phyloP scores from a whole-genome alignment of 2,797 vertebrate genomes.

The Silurus lanzhouensis region DNA sequence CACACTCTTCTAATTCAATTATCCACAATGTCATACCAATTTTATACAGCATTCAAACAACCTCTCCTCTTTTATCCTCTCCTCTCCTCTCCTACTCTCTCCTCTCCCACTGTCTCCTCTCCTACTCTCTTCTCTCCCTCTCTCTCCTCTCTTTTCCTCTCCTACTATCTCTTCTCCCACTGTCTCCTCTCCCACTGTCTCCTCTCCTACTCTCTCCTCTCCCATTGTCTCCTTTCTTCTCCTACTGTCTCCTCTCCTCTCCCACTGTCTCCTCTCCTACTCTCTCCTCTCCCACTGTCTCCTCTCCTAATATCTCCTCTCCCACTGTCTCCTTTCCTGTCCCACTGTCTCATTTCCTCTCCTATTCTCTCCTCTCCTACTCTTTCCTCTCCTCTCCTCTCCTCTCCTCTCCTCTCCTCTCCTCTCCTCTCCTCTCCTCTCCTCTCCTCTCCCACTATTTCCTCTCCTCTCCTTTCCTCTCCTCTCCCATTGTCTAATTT shows the following conservation, averaged over 20 bases:
- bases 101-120: too few species aligned
- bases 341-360: not conserved
- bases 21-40: not conserved
- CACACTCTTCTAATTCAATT: slow-evolving; percentile 42
- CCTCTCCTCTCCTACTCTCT: not conserved
- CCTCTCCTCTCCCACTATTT: not conserved
- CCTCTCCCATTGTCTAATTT: not conserved
- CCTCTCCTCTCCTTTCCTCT: not conserved
- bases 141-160: too few species aligned
- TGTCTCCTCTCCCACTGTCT: too few species aligned
- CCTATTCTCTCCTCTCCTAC: not conserved
- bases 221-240: not conserved
- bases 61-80: too few species aligned
- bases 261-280: not conserved
- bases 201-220: not conserved
- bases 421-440: not conserved
- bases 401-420: not conserved
- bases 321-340: too few species aligned
- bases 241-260: not conserved
- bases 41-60: not conserved
- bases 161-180: too few species aligned
- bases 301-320: accelerated
- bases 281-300: not conserved
- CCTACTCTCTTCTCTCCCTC: not conserved
- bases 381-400: not conserved